Evolutionary conservation across 1,140 invertebrate genomes (phyloP).

Genomic region (Maniola jurtina): DNA sequence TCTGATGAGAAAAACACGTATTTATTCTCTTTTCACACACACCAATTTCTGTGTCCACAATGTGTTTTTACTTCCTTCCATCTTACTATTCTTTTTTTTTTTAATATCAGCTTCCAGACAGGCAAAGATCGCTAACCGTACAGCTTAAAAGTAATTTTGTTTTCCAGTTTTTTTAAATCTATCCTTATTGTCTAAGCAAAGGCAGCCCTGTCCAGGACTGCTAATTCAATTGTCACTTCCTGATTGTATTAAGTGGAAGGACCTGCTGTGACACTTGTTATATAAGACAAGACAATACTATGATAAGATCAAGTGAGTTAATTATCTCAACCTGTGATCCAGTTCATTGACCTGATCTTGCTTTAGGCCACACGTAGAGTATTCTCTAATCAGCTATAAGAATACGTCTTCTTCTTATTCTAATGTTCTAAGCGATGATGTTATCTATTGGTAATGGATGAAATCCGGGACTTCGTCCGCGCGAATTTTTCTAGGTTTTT

Average conservation of each 20-base stretch:
- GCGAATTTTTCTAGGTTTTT: too few species aligned
- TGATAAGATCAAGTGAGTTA: constrained; percentile 34
- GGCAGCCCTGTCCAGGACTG: constrained; percentile 37
- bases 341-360: constrained; percentile 31
- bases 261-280: constrained; percentile 24
- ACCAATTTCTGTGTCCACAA: not conserved
- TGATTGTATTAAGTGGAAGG: constrained; percentile 50
- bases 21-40: not conserved
- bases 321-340: constrained; percentile 31
- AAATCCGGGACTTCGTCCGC: too few species aligned
- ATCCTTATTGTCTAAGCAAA: not conserved
- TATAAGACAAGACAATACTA: constrained; percentile 28
- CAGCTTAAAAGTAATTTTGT: not conserved
- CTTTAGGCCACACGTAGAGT: not conserved
- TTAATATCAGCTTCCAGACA: too few species aligned
- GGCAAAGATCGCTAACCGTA: too few species aligned
- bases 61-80: too few species aligned
- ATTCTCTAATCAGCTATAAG: not conserved
- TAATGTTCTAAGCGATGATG: too few species aligned
- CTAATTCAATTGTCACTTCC: constrained; percentile 68
- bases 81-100: too few species aligned
- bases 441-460: too few species aligned
- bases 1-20: constrained; percentile 11
- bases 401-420: not conserved
- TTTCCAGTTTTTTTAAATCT: not conserved